phyloP scores from a whole-genome alignment of 1,140 invertebrate species.

The Drosophila yakuba region DNA sequence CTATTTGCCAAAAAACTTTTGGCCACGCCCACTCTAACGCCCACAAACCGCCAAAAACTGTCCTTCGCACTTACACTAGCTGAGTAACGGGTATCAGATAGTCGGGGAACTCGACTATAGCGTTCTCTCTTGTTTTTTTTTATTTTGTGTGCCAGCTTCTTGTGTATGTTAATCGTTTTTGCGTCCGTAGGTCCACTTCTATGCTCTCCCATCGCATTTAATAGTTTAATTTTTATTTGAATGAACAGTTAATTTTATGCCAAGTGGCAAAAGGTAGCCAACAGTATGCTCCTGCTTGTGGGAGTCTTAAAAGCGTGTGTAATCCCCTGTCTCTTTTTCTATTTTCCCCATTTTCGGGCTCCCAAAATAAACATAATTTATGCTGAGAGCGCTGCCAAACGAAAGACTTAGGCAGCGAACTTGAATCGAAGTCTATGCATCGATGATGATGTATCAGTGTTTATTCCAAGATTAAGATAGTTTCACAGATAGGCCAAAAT shows the following conservation, averaged over 20 bases:
- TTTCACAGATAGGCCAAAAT: slow-evolving; percentile 27
- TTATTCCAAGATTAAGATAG: slow-evolving; percentile 39
- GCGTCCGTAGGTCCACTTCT: slow-evolving; percentile 66
- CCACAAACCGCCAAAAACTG: too few species aligned
- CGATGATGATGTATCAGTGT: slow-evolving; percentile 43
- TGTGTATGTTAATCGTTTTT: slow-evolving; percentile 80
- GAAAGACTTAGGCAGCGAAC: slow-evolving; percentile 50
- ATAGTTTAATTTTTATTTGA: slow-evolving; percentile 82
- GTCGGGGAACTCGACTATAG: too few species aligned
- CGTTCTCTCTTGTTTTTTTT: too few species aligned
- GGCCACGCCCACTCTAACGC: too few species aligned
- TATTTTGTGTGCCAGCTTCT: slow-evolving; percentile 2
- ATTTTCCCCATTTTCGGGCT: neutral
- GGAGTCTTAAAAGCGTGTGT: slow-evolving; percentile 46
- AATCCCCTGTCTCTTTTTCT: slow-evolving; percentile 29
- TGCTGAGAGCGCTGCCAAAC: slow-evolving; percentile 41
- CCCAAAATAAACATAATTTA: slow-evolving; percentile 35
- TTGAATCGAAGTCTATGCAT: slow-evolving; percentile 24
- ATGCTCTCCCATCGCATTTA: slow-evolving; percentile 42
- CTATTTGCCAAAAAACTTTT: too few species aligned
- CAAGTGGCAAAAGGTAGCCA: slow-evolving; percentile 66
- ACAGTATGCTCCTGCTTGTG: slow-evolving; percentile 25
- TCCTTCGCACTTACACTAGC: too few species aligned
- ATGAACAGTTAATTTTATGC: slow-evolving; percentile 82
- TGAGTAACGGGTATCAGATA: too few species aligned